phyloP scores from a whole-genome alignment of 1,140 invertebrate species.

The Lineus longissimus region DNA sequence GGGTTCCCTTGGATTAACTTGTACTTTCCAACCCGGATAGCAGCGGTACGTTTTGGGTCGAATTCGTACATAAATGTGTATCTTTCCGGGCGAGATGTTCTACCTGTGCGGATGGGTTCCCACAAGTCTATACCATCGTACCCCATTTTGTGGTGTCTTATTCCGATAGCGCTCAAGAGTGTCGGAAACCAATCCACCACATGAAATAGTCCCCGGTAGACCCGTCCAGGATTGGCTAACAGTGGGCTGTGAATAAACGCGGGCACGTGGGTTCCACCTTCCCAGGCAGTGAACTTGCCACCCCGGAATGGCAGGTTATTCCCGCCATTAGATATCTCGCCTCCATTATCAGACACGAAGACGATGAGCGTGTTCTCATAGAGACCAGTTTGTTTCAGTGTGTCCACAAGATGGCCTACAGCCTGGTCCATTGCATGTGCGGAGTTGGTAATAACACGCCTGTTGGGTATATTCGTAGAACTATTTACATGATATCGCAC shows the following conservation, averaged over 20 bases:
- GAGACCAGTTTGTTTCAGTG: conserved; percentile 59
- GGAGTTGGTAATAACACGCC: conserved; percentile 61
- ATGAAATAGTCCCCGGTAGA: neutral
- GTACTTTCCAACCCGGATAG: neutral
- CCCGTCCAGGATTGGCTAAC: conserved; percentile 19
- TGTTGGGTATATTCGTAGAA: neutral
- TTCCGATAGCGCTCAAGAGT: conserved; percentile 24
- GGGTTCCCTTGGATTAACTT: neutral
- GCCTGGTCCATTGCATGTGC: conserved; percentile 78
- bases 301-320: conserved; percentile 57
- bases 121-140: neutral
- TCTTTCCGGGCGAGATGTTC: conserved; percentile 4
- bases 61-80: neutral
- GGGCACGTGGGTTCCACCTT: conserved; percentile 53
- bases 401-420: conserved; percentile 71
- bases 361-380: conserved; percentile 43
- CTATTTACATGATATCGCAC: neutral
- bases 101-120: neutral
- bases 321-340: conserved; percentile 46
- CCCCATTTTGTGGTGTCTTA: neutral
- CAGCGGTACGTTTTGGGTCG: neutral
- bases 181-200: conserved; percentile 6
- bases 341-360: conserved; percentile 54
- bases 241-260: conserved; percentile 48
- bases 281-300: conserved; percentile 56